phyloP scores from a whole-genome alignment of 1,140 invertebrate genomes.

The Conus ventricosus region DNA sequence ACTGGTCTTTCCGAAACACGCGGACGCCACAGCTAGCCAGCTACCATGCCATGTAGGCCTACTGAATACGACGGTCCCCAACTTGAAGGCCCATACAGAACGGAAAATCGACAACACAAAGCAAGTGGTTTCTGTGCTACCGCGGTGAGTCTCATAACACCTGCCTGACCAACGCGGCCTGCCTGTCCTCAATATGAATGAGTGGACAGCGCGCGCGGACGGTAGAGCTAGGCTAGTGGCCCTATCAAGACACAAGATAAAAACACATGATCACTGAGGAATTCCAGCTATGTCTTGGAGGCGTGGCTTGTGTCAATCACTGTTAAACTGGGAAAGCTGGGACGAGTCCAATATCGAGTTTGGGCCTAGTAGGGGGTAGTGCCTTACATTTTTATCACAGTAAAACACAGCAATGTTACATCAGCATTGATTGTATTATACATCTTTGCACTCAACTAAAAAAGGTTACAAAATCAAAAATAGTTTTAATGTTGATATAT shows the following conservation, averaged over 20 bases:
- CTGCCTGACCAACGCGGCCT: conserved; percentile 17
- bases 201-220: conserved; percentile 10
- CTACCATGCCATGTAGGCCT: background rate
- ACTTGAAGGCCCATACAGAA: background rate
- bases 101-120: background rate
- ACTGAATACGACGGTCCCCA: background rate
- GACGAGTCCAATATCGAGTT: conserved; percentile 37
- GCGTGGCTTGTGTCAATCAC: conserved; percentile 69
- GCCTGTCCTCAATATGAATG: conserved; percentile 30
- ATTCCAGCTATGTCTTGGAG: conserved; percentile 69
- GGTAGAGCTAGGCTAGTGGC: conserved; percentile 5
- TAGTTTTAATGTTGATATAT: background rate
- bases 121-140: conserved; percentile 6
- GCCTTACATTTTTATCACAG: conserved; percentile 23
- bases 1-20: no score
- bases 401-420: background rate
- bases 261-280: conserved; percentile 66
- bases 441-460: no score
- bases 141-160: background rate
- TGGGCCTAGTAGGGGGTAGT: conserved; percentile 28
- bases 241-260: conserved; percentile 46
- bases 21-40: background rate
- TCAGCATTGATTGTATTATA: background rate
- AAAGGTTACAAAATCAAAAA: background rate
- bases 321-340: conserved; percentile 56